Evolutionary conservation across 2,113 vertebrate genomes (phyloP).

Genomic region (Halcyon malimbica): DNA sequence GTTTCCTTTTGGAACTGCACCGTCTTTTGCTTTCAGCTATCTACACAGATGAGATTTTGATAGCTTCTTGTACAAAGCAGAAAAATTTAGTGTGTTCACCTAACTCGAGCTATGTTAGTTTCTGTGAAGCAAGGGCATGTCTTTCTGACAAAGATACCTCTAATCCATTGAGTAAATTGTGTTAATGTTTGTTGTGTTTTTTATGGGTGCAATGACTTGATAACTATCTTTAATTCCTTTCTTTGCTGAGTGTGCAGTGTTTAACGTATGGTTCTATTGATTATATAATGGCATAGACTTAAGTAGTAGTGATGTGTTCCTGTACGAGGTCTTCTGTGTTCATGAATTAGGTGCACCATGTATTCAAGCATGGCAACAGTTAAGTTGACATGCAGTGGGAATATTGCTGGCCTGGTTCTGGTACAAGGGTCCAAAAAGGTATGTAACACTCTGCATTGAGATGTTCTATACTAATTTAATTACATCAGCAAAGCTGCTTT

Average conservation of each 20-base stretch:
- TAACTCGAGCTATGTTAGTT: background rate
- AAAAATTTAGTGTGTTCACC: background rate
- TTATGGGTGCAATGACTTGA: background rate
- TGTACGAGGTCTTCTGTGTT: background rate
- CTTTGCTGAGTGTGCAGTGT: background rate
- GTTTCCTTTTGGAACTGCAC: background rate
- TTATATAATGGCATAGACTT: background rate
- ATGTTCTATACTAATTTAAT: background rate
- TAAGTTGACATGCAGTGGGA: background rate
- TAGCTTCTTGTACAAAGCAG: background rate
- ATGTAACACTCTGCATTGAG: too few relatives aligned
- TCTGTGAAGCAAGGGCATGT: background rate
- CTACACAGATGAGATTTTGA: background rate
- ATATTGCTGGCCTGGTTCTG: background rate
- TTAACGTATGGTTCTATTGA: background rate
- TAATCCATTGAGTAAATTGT: rapidly evolving
- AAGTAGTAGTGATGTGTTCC: background rate
- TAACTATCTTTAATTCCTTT: background rate
- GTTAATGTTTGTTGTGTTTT: background rate
- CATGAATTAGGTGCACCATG: background rate
- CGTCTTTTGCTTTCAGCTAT: background rate
- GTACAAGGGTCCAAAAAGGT: background rate
- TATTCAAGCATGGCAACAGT: background rate
- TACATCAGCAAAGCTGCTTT: background rate
- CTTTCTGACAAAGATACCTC: background rate